These are phyloP conservation scores for Leptocoma aspasia DNA, from an alignment of 2,113 vertebrate genomes.

Conservation along the genomic window DNA sequence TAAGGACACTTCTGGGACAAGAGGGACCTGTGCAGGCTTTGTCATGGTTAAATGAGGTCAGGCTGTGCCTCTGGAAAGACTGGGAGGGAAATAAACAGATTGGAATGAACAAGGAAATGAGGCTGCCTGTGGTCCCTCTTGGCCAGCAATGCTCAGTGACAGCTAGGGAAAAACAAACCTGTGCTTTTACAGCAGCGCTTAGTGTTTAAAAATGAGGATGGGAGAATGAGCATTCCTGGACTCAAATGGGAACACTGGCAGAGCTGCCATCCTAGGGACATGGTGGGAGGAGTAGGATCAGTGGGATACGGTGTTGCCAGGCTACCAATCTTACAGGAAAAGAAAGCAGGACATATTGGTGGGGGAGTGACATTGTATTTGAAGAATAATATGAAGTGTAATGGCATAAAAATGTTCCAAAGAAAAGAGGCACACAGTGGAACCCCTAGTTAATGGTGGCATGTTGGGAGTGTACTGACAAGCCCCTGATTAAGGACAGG, in stretches of 20 bases:
- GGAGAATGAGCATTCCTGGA: neutral
- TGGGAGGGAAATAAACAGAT: neutral
- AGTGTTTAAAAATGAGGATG: neutral
- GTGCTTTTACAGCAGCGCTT: neutral
- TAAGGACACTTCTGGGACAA: neutral
- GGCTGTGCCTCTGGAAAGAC: neutral
- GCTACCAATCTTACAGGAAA: neutral
- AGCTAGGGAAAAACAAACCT: neutral
- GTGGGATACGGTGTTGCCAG: neutral
- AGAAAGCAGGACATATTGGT: neutral
- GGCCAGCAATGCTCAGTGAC: neutral
- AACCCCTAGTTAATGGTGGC: neutral
- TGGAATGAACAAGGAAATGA: neutral
- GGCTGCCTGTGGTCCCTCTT: neutral
- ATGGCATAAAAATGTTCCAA: neutral
- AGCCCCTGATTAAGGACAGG: neutral
- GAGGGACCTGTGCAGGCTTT: neutral
- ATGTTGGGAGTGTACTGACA: accelerated
- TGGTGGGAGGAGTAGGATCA: neutral
- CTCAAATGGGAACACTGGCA: neutral
- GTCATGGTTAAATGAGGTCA: neutral
- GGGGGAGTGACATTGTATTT: neutral
- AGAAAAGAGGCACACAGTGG: neutral
- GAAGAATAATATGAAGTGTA: neutral
- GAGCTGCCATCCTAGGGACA: neutral